Evolutionary conservation across 2,113 vertebrate genomes (phyloP), one percentile per base, ranked within the genome.

Genomic region (Perccottus glenii): DNA sequence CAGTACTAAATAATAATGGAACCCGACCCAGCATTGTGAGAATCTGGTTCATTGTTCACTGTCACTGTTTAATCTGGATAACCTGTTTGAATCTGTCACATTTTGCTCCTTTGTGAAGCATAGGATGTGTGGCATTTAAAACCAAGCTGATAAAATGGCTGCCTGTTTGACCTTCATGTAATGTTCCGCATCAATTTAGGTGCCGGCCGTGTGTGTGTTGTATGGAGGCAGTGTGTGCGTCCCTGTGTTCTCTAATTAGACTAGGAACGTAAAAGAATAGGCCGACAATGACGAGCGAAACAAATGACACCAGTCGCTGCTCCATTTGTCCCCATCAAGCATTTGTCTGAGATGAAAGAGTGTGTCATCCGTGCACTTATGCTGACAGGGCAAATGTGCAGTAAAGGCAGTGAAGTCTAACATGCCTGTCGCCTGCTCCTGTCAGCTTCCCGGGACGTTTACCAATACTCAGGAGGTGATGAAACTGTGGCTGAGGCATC

Each of bases 101-200:
- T 40, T 11, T 16, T 16, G 19, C 64, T 12, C 53, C 64, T 55
- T 67, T 57, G 66, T 73, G 42, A 80, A 80, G 51, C 65, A 58
- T 42, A 14, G 50, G 55, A 61, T 68, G 55, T 63, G 53, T 79
- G 67, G 80, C 83, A 82, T 88, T 84, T 80, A 79, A 73, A 64
- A 64, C 64, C 45, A 43, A 62, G 71, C 49, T 72, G 83, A 86
- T 83, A 78, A 74, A 70, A 78, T 55, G 9, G 69, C 75, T 46
- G 68, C 64, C 74, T 69, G 76, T 84, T 78, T 84, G 85, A 86
- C 87, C 85, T 87, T 86, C 82, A 83, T 60, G 60, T 73, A 77
- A 73, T 81, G 79, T 64, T 77, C 48, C 70, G 68, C 77, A 81
- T 80, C 73, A 75, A 58, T 82, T 81, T 70, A 50, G 71, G 45